Evolutionary conservation across 2,888 invertebrate species (phyloP), one percentile per base, ranked within the genome.

Genomic region (Metacarcinus magister): DNA sequence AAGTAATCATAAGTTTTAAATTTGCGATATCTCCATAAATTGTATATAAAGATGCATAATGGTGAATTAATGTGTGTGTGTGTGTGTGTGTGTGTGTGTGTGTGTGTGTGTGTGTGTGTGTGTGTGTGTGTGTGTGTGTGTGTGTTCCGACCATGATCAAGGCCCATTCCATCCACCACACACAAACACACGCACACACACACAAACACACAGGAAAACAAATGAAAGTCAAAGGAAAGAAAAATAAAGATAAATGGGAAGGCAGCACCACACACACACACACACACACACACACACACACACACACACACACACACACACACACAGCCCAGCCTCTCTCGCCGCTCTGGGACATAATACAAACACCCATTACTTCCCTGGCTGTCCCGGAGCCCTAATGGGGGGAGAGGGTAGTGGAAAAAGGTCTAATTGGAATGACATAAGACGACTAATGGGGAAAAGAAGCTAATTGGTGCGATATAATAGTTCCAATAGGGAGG

Each of bases 281-380:
- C 75, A 75, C 75, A 75, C 75, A 75, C 75, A 75, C 75, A 75
- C 75, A 75, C 75, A 75, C 75, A 75, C 75, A 75, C 75, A 75
- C 75, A 75, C 75, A 75, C 75, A 75, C 75, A 75, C 75, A 75
- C 75, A 75, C 75, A 75, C 75, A 75, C 75, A 75, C 75, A 82
- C 28, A 82, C 28, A 82, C 28, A 32, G 82, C 67, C 67, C 60
- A 60, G 23, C 67, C 67, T n/a, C 54, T n/a, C 67, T 67, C n/a
- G 82, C 82, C 82, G 82, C 82, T 82, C 7, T 5, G 82, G 82
- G 82, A 82, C 82, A 82, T 32, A 82, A 82, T 28, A 82, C 82
- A 82, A 82, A 82, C 82, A 82, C 82, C 82, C 82, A 82, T 82
- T 82, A 82, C 32, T 13, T 8, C 75, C 28, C 82, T 82, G 32